Conservation (phyloP, 2,797 vertebrate species). For the Gallirallus australis region DNA sequence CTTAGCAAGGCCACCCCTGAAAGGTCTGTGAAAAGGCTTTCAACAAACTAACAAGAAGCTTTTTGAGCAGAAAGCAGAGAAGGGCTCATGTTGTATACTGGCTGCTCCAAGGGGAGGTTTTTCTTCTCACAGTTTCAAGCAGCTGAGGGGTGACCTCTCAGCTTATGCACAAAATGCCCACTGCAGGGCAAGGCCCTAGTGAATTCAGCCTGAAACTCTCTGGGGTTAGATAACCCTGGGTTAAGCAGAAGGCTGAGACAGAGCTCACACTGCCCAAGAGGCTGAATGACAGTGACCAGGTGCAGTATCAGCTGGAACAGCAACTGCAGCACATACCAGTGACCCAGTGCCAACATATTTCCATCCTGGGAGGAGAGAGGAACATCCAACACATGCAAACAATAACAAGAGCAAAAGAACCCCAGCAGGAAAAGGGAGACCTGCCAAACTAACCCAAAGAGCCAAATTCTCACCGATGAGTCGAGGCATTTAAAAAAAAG, state of each 20-base stretch:
- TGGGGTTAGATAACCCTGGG: not conserved
- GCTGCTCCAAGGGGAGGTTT: not conserved
- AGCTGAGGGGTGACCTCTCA: not conserved
- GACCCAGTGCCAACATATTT: not conserved
- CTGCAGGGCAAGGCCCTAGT: not conserved
- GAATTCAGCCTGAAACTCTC: not conserved
- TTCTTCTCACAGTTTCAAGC: not conserved
- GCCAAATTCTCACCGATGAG: not conserved
- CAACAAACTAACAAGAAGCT: not conserved
- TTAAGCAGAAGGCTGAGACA: not conserved
- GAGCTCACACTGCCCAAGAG: not conserved
- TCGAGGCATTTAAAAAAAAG: accelerated
- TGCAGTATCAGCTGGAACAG: slow-evolving; percentile 44
- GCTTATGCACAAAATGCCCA: not conserved
- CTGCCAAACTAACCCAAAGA: not conserved
- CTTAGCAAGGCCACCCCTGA: not conserved
- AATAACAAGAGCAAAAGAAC: not conserved
- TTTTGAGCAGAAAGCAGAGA: not conserved
- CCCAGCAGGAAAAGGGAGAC: not conserved
- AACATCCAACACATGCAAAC: not conserved
- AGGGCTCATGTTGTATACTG: not conserved
- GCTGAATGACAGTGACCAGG: slow-evolving; percentile 44
- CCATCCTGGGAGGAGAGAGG: not conserved
- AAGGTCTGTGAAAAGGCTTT: not conserved
- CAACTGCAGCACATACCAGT: not conserved